Evolutionary conservation across 2,113 vertebrate species (phyloP), one percentile per base, ranked within the genome.

Genomic region (Pogonocichla stellata): DNA sequence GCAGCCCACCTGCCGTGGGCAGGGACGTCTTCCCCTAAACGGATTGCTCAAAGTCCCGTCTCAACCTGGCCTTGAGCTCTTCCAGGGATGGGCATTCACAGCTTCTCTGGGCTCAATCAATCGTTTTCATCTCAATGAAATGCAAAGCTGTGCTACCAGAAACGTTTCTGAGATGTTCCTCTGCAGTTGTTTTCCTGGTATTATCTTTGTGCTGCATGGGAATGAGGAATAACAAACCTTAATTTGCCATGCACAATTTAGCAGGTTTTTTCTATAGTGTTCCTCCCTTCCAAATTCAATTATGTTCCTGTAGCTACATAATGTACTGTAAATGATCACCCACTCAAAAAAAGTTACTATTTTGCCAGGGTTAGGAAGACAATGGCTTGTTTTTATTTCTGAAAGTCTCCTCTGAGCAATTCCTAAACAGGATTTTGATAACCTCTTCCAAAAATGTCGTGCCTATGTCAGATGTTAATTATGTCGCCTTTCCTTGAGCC

Each of bases 1-100:
- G 18, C 26, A 23, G 1, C 17, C 11, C 6, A 12, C 6, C 5
- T 36, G 12, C 18, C 7, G 0, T 16, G 42, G 48, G 40, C 47
- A 62, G 14, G 34, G 34, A 33, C 5, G 2, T 8, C 40, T 62
- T 48, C 56, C 34, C 2, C 42, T 20, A 12, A 10, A 17, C 4
- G 5, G 31, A 17, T 23, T 56, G 31, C 43, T 38, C 38, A 7
- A 6, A 25, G 28, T 18, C 34, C 62, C 8, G 0, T 23, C 54
- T 50, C 48, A 62, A 0, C 56, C 6, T 43, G 31, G 26, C 22
- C 26, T 43, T 56, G 13, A 24, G 9, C 18, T 1, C 48, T 17
- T 56, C 10, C 31, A 23, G 56, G 19, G 10, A 11, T 62, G 14
- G 17, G 2, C 40, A 42, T 19, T 19, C 48, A 19, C 3, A 13